Evolutionary conservation across 2,113 vertebrate species (phyloP).

Genomic region (Bettongia penicillata): DNA sequence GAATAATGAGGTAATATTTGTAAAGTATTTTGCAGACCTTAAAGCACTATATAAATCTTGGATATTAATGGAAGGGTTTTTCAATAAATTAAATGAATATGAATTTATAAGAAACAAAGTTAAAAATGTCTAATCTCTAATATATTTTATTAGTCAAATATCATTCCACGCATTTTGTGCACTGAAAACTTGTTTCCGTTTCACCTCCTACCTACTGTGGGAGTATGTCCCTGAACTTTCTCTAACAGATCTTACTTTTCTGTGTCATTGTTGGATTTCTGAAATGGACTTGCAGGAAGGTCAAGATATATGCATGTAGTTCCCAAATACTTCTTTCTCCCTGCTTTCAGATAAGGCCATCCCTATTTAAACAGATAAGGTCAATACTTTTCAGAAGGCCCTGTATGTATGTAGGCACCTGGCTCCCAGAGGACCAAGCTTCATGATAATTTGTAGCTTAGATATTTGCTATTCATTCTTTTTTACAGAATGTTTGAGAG

Average conservation of each 20-base stretch:
- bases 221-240: background rate
- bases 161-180: background rate
- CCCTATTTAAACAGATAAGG: background rate
- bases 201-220: background rate
- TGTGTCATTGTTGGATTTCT: background rate
- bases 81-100: background rate
- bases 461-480: background rate
- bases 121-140: background rate
- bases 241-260: background rate
- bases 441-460: background rate
- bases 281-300: background rate
- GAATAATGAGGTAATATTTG: background rate
- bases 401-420: background rate
- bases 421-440: background rate
- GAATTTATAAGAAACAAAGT: background rate
- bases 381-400: background rate
- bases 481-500: background rate
- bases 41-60: background rate
- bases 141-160: background rate
- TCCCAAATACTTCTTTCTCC: background rate
- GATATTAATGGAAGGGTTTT: background rate
- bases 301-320: background rate
- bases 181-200: background rate
- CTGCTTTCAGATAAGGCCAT: background rate
- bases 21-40: background rate